Percentiles rank a stretch among this genome's conserved stretches.
Evolutionary conservation across 2,888 invertebrate genomes (phyloP).

Genomic region (Oscheius myriophilus): DNA sequence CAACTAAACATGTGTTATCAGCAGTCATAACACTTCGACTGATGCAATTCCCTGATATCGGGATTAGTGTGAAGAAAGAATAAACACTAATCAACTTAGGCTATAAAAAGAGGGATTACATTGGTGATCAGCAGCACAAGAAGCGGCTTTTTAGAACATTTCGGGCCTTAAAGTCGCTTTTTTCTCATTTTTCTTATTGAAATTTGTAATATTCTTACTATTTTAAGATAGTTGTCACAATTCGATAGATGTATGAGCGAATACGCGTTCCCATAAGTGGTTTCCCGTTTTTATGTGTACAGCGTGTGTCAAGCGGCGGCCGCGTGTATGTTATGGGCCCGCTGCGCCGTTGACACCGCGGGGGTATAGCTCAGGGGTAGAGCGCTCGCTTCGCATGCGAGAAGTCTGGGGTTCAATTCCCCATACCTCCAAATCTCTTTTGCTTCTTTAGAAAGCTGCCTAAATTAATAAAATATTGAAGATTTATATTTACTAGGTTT

Average conservation of each 20-base stretch:
- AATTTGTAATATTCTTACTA: too few relatives aligned
- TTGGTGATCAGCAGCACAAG: neutral
- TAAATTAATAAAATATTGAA: too few relatives aligned
- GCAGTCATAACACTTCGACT: conserved; percentile 14
- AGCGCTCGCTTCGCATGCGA: conserved; percentile 62
- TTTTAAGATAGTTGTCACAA: too few relatives aligned
- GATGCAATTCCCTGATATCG: conserved; percentile 14
- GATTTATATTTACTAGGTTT: too few relatives aligned
- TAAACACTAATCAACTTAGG: neutral
- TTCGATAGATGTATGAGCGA: too few relatives aligned
- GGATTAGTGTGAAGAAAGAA: conserved; percentile 4
- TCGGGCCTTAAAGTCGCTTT: neutral
- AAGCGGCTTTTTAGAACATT: neutral
- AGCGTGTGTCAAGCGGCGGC: too few relatives aligned
- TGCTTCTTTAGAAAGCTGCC: too few relatives aligned
- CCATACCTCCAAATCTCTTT: conserved; percentile 42
- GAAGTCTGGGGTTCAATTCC: conserved; percentile 56
- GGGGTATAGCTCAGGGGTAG: conserved; percentile 59
- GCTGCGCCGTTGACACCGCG: conserved; percentile 7
- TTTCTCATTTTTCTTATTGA: neutral
- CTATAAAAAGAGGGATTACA: conserved; percentile 4
- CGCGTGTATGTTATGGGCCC: too few relatives aligned
- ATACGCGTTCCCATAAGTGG: too few relatives aligned
- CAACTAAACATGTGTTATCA: conserved; percentile 1
- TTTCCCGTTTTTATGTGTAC: too few relatives aligned